phyloP scores from a whole-genome alignment of 2,113 vertebrate species.

The Oncorhynchus keta region DNA sequence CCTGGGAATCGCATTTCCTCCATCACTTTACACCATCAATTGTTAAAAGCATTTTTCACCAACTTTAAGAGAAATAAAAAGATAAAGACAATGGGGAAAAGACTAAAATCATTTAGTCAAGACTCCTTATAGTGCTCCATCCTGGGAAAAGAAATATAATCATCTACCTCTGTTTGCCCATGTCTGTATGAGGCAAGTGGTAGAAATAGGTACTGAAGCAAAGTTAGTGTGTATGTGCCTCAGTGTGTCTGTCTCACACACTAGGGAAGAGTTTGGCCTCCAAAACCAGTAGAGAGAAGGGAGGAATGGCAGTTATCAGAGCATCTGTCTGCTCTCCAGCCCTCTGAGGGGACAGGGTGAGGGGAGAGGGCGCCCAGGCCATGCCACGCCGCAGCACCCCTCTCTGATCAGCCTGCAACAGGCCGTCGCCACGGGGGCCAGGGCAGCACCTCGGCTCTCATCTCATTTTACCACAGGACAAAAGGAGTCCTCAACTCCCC shows the following conservation, averaged over 20 bases:
- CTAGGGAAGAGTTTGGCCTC: not conserved
- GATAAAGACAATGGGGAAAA: conserved; percentile 47
- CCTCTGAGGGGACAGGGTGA: not conserved
- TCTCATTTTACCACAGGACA: conserved; percentile 43
- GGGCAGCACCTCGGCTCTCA: conserved; percentile 30
- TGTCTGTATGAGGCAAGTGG: conserved; percentile 40
- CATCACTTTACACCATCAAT: conserved; percentile 70
- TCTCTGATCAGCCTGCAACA: conserved; percentile 28
- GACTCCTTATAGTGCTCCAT: conserved; percentile 41
- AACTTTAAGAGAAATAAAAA: conserved; percentile 67
- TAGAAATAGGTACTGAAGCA: conserved; percentile 18
- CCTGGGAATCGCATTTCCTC: conserved; percentile 74
- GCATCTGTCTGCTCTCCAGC: conserved; percentile 18
- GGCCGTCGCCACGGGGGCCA: conserved; percentile 29
- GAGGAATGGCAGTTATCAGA: conserved; percentile 22
- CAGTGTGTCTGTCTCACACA: not conserved
- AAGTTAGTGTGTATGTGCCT: not conserved
- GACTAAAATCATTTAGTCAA: conserved; percentile 55
- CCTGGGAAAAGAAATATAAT: conserved; percentile 48
- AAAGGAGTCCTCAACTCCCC: conserved; percentile 29
- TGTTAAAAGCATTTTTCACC: conserved; percentile 70
- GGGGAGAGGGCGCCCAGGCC: not conserved
- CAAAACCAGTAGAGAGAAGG: not conserved
- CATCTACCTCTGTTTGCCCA: conserved; percentile 48
- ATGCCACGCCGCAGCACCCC: conserved; percentile 11